Conservation (phyloP, 2,797 vertebrate genomes). For the Saxicola maurus region DNA sequence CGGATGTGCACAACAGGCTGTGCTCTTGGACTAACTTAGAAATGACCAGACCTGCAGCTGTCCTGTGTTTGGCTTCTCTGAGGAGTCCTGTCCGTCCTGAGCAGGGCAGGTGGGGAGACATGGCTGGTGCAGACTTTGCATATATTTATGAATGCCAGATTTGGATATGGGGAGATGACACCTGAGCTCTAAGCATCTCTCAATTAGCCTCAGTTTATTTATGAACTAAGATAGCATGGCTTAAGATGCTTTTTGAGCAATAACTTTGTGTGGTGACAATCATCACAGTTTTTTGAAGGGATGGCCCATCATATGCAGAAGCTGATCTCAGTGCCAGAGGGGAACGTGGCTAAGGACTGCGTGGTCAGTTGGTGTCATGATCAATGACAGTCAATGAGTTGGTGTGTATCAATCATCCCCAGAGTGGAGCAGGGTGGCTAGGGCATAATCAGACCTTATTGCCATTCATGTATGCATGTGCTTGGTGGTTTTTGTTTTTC, state of each 20-base stretch:
- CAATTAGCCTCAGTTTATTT: not conserved
- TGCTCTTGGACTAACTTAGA: not conserved
- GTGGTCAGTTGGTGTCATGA: fast-evolving
- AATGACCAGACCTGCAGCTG: not conserved
- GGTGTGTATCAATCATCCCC: not conserved
- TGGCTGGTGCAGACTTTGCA: not conserved
- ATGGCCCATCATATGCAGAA: not conserved
- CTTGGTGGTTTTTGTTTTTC: not conserved
- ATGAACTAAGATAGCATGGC: not conserved
- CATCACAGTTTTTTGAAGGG: not conserved
- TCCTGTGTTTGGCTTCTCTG: no score
- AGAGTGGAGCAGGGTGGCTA: not conserved
- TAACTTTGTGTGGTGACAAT: not conserved
- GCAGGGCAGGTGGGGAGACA: fast-evolving
- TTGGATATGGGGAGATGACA: not conserved
- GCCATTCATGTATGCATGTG: fast-evolving
- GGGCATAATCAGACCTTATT: not conserved
- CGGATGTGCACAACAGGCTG: not conserved
- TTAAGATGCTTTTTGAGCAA: not conserved
- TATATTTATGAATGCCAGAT: not conserved
- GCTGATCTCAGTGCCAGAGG: not conserved
- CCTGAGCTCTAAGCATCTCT: not conserved
- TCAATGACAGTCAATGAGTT: not conserved
- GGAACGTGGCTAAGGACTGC: not conserved
- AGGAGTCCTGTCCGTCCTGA: not conserved